phyloP scores from a whole-genome alignment of 1,140 invertebrate species.

The Vollenhovia emeryi region DNA sequence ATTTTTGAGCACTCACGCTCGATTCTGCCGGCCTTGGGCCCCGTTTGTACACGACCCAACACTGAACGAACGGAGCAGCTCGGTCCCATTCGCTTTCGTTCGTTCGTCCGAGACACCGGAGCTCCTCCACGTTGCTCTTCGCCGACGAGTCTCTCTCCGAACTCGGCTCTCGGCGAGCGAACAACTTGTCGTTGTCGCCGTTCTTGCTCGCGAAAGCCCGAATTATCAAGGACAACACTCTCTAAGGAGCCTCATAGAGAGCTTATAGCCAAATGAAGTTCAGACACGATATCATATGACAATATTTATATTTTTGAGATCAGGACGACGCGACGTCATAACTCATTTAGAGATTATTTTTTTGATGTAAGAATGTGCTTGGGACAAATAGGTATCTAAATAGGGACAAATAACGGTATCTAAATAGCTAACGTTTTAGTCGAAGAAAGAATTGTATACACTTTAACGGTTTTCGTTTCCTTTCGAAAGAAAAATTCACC shows the following conservation, averaged over 20 bases:
- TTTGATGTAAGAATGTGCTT: neutral
- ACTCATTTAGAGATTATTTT: neutral
- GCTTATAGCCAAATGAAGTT: neutral
- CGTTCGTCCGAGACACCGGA: conserved; percentile 56
- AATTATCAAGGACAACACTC: conserved; percentile 17
- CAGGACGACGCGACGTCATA: neutral
- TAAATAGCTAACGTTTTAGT: neutral
- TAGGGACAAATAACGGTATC: neutral
- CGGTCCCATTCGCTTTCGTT: conserved; percentile 68
- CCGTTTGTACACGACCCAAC: conserved; percentile 36
- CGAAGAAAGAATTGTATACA: neutral
- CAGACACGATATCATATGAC: neutral
- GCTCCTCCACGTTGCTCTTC: conserved; percentile 34
- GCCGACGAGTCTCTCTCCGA: conserved; percentile 1
- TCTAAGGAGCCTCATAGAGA: neutral
- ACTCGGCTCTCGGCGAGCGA: neutral
- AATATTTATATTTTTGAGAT: neutral
- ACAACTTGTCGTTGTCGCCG: neutral
- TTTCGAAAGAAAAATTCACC: conserved; percentile 25
- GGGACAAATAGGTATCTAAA: neutral
- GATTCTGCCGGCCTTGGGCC: conserved; percentile 42
- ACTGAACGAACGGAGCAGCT: conserved; percentile 46
- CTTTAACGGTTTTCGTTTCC: neutral
- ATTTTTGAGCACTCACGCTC: conserved; percentile 29
- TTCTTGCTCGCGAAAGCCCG: neutral